These are phyloP conservation scores for Neodiprion pinetum DNA, from an alignment of 1,140 invertebrate species.

Conservation along the genomic window DNA sequence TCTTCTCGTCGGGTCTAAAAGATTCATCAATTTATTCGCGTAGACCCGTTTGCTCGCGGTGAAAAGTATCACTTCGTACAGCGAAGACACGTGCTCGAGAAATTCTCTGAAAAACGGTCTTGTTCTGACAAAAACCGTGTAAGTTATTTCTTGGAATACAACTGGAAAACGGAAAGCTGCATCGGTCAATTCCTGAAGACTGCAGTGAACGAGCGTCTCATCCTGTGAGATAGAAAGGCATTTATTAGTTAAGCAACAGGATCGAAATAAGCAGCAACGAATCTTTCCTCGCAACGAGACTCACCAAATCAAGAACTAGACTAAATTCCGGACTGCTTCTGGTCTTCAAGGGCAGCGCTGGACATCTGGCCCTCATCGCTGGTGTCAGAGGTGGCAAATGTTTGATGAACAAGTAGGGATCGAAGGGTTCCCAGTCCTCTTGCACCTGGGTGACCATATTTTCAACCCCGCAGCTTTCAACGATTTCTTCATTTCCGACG, in stretches of 20 bases:
- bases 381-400: conserved; percentile 88
- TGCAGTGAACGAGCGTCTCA: conserved; percentile 96
- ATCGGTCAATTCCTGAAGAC: conserved; percentile 89
- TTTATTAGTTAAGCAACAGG: conserved; percentile 18
- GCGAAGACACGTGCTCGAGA: conserved; percentile 84
- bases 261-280: conserved; percentile 28
- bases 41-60: conserved; percentile 96
- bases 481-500: conserved; percentile 57
- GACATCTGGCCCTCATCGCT: conserved; percentile 84
- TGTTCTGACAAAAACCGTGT: conserved; percentile 91
- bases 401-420: conserved; percentile 92
- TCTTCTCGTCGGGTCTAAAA: conserved; percentile 87
- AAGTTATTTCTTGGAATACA: conserved; percentile 89
- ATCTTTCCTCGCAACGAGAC: conserved; percentile 7
- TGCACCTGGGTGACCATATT: conserved; percentile 67
- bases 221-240: conserved; percentile 62
- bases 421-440: conserved; percentile 82
- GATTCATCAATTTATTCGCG: conserved; percentile 92
- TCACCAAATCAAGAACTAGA: conserved; percentile 84
- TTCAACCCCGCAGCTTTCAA: conserved; percentile 63
- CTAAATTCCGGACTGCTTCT: conserved; percentile 93
- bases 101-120: conserved; percentile 92
- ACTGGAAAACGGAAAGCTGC: conserved; percentile 95
- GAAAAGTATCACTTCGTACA: conserved; percentile 96
- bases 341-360: conserved; percentile 92